A percentile compares a stretch with the other conserved stretches of the same genome.
phyloP scores from a whole-genome alignment of 2,888 invertebrate genomes.

The Orgyia antiqua region DNA sequence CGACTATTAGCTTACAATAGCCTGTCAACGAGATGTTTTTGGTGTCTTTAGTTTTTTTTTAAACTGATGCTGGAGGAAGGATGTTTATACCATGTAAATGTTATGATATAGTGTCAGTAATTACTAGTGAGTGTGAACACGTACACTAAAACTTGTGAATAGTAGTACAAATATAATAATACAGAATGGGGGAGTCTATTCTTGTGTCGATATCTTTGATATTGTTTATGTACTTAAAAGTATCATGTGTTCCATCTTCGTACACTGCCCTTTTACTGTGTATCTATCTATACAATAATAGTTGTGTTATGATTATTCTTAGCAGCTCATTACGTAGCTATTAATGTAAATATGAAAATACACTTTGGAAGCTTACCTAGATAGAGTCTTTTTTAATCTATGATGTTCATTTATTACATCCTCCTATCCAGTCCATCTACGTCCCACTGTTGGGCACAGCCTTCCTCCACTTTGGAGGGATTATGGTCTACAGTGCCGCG shows the following conservation, averaged over 20 bases:
- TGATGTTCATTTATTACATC: too few relatives aligned
- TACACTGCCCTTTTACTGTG: background rate
- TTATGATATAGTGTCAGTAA: conserved; percentile 74
- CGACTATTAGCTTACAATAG: conserved; percentile 67
- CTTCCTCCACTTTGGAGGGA: too few relatives aligned
- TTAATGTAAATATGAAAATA: conserved; percentile 3
- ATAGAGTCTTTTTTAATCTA: too few relatives aligned
- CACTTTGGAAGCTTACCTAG: too few relatives aligned
- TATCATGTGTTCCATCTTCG: conserved; percentile 40
- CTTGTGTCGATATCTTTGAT: conserved; percentile 40
- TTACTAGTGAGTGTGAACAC: conserved; percentile 73
- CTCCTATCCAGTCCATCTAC: too few relatives aligned
- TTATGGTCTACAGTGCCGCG: too few relatives aligned
- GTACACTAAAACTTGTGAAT: conserved; percentile 65
- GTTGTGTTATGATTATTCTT: too few relatives aligned
- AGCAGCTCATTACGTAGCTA: background rate
- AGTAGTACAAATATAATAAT: conserved; percentile 71
- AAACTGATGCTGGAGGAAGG: conserved; percentile 47
- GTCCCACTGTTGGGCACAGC: too few relatives aligned
- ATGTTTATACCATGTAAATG: conserved; percentile 71
- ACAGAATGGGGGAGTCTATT: conserved; percentile 55
- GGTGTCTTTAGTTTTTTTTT: conserved; percentile 45
- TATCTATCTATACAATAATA: too few relatives aligned
- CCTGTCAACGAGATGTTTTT: conserved; percentile 67
- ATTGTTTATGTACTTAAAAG: conserved; percentile 50